phyloP scores from a whole-genome alignment of 2,888 invertebrate genomes.

The Drosophila sordidapex region DNA sequence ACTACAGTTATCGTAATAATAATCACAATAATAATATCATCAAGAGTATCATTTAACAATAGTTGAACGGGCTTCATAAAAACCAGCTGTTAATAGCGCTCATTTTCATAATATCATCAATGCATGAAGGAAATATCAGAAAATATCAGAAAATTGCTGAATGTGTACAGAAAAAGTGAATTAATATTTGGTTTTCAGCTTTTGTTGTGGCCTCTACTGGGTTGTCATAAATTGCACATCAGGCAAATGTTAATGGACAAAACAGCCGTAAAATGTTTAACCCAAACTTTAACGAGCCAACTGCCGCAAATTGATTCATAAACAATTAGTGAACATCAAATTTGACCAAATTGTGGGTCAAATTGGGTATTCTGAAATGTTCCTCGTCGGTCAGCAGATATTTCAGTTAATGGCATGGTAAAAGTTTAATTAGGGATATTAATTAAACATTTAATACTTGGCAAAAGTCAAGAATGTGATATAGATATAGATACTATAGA shows the following conservation, averaged over 20 bases:
- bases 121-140: constrained; percentile 30
- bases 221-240: constrained; percentile 61
- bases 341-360: constrained; percentile 40
- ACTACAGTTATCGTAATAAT: constrained; percentile 52
- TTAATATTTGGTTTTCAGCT: constrained; percentile 23
- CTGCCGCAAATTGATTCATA: constrained; percentile 61
- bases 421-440: not conserved
- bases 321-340: constrained; percentile 64
- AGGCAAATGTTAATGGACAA: constrained; percentile 57
- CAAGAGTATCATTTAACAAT: constrained; percentile 66
- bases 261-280: constrained; percentile 59
- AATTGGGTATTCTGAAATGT: constrained; percentile 12
- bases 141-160: not conserved
- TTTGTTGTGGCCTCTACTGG: constrained; percentile 8
- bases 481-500: no score
- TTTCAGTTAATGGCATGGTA: constrained; percentile 3
- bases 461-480: not conserved
- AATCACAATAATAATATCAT: constrained; percentile 62
- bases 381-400: not conserved
- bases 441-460: constrained; percentile 6
- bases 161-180: constrained; percentile 13
- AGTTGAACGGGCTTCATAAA: constrained; percentile 70
- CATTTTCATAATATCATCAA: constrained; percentile 58
- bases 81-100: constrained; percentile 64
- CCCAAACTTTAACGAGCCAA: constrained; percentile 59